These are phyloP conservation scores for Scaptomyza pallida DNA, from an alignment of 1,140 invertebrate species.

Conservation along the genomic window DNA sequence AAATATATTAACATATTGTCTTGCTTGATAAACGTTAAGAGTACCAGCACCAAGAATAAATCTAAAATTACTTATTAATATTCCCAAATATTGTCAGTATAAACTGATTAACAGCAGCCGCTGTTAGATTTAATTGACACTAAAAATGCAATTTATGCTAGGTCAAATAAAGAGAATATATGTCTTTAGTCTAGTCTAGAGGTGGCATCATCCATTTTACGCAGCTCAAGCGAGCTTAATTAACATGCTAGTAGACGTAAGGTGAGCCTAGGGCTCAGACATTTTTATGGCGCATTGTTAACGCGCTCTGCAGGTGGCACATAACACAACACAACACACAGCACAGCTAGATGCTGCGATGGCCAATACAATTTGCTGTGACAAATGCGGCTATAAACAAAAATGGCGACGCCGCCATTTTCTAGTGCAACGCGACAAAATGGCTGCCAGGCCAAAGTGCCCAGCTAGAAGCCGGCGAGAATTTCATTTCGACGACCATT, in stretches of 20 bases:
- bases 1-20: no score
- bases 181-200: background rate
- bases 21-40: no score
- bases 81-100: background rate
- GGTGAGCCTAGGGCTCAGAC: slow-evolving; percentile 58
- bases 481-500: slow-evolving; percentile 70
- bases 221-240: slow-evolving; percentile 42
- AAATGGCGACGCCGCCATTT: slow-evolving; percentile 68
- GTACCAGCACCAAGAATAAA: no score
- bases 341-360: slow-evolving; percentile 22
- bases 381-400: slow-evolving; percentile 74
- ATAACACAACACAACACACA: background rate
- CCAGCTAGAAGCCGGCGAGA: slow-evolving; percentile 47
- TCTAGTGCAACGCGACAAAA: slow-evolving; percentile 72
- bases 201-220: background rate
- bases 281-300: slow-evolving; percentile 66
- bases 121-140: background rate
- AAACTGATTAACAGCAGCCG: background rate
- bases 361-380: slow-evolving; percentile 72
- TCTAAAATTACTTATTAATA: background rate
- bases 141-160: slow-evolving; percentile 52
- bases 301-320: slow-evolving; percentile 23
- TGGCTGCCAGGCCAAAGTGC: slow-evolving; percentile 55
- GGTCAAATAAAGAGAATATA: slow-evolving; percentile 50
- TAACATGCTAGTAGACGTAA: slow-evolving; percentile 64